phyloP scores from a whole-genome alignment of 2,797 vertebrate genomes.

The Sitta carolinensis region DNA sequence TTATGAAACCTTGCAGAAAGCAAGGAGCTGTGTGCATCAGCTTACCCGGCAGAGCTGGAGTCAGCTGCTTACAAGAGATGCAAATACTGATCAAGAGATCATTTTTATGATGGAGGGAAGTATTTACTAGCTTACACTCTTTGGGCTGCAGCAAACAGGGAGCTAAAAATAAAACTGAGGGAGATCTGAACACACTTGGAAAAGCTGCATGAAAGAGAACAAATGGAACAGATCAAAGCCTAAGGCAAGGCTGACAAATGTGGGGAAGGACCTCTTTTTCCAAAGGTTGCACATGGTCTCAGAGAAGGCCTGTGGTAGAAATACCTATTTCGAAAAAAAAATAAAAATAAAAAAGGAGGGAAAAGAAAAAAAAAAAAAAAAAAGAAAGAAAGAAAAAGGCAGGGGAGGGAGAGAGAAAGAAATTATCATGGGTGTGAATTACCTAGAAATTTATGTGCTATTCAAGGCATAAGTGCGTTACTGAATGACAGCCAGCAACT shows the following conservation, averaged over 20 bases:
- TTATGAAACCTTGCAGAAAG: constrained; percentile 46
- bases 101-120: neutral
- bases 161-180: neutral
- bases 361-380: neutral
- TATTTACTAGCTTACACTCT: neutral
- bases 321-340: neutral
- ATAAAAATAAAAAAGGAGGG: no score
- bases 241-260: neutral
- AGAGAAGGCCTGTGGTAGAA: fast-evolving
- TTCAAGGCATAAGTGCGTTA: neutral
- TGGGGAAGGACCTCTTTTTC: neutral
- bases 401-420: neutral
- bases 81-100: neutral
- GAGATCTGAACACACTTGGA: neutral
- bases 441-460: neutral
- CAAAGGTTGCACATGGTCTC: neutral
- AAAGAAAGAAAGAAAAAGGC: fast-evolving
- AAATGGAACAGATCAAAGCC: neutral
- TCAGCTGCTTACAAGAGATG: neutral
- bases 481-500: neutral
- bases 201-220: neutral
- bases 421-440: neutral
- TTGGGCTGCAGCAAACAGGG: neutral
- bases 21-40: neutral
- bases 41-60: neutral